Evolutionary conservation across 2,113 vertebrate species (phyloP).

Genomic region (Erinaceus europaeus): DNA sequence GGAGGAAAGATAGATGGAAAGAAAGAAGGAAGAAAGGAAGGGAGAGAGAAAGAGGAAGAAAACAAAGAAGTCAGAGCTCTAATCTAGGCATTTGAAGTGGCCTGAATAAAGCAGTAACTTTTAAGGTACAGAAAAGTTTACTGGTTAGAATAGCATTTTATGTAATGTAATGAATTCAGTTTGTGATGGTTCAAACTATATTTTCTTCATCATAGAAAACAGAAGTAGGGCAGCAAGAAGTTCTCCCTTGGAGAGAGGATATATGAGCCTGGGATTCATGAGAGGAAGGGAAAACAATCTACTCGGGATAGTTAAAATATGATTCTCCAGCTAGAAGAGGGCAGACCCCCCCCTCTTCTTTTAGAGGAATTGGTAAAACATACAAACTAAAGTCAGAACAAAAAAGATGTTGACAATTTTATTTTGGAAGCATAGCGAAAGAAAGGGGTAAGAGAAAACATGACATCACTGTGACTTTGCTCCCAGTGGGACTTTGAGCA

Average conservation of each 20-base stretch:
- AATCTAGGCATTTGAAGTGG: not conserved
- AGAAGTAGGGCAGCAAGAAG: not conserved
- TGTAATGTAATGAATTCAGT: not conserved
- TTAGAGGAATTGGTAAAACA: constrained; percentile 71
- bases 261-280: not conserved
- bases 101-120: not conserved
- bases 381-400: constrained; percentile 80
- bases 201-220: not conserved
- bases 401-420: too few relatives aligned
- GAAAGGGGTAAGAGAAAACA: too few relatives aligned
- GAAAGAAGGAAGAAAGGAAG: not conserved
- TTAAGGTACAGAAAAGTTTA: not conserved
- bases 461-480: too few relatives aligned
- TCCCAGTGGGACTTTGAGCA: too few relatives aligned
- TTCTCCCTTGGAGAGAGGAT: not conserved
- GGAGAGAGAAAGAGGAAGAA: not conserved
- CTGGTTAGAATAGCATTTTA: not conserved
- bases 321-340: constrained; percentile 51
- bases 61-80: not conserved
- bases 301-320: not conserved
- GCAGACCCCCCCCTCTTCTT: constrained; percentile 32
- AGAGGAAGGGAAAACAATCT: not conserved
- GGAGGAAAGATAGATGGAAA: not conserved
- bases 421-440: too few relatives aligned
- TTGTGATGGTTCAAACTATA: not conserved